phyloP scores from a whole-genome alignment of 2,888 invertebrate genomes.

The Chrysolina oricalcia region DNA sequence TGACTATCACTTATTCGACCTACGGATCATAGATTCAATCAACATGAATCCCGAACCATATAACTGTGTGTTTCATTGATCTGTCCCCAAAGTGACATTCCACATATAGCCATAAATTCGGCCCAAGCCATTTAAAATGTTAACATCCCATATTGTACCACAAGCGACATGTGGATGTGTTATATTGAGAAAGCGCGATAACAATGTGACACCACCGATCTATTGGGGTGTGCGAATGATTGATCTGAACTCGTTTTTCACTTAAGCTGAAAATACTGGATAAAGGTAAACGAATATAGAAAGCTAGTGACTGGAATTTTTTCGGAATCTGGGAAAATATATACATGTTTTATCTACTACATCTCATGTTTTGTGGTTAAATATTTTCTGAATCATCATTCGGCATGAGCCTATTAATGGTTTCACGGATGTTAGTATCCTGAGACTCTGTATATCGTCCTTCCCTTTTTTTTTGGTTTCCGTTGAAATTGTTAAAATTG shows the following conservation, averaged over 20 bases:
- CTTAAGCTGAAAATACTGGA: no score
- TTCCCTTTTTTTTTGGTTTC: no score
- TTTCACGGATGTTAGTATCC: no score
- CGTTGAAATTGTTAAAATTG: no score
- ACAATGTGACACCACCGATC: neutral
- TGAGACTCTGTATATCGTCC: no score
- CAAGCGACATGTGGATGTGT: neutral
- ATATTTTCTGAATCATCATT: no score
- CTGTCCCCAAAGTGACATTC: constrained; percentile 1
- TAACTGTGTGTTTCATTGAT: neutral
- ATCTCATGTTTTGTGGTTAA: no score
- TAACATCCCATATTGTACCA: neutral
- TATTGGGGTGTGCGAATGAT: neutral
- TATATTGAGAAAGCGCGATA: neutral
- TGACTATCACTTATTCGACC: neutral
- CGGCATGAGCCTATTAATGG: no score
- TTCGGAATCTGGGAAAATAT: no score
- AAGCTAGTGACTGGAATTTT: no score
- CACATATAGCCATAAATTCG: neutral
- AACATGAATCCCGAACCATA: neutral
- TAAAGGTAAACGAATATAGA: no score
- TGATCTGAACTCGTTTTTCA: neutral
- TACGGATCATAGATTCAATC: neutral
- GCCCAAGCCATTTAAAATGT: neutral
- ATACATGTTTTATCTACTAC: no score